phyloP scores from a whole-genome alignment of 2,113 vertebrate genomes.

The Laterallus jamaicensis region DNA sequence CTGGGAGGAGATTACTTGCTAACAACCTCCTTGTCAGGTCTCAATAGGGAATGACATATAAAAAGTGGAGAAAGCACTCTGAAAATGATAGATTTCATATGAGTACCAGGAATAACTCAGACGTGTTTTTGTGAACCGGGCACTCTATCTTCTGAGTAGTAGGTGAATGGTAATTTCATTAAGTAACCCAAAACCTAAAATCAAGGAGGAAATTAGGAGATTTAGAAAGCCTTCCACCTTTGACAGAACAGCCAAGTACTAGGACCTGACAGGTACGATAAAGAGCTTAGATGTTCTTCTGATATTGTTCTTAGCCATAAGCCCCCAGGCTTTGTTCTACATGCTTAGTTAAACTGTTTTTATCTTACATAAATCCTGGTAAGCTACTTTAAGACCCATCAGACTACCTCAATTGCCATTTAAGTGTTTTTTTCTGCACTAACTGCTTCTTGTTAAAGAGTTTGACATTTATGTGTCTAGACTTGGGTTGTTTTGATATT shows the following conservation, averaged over 20 bases:
- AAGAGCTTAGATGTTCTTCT: constrained; percentile 74
- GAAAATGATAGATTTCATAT: background rate
- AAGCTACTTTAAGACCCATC: constrained; percentile 86
- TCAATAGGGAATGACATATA: background rate
- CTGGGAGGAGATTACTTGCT: background rate
- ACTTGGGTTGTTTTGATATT: constrained; percentile 76
- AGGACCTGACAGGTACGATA: constrained; percentile 80
- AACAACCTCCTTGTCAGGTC: background rate
- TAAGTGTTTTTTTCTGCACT: constrained; percentile 85
- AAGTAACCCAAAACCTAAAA: constrained; percentile 13
- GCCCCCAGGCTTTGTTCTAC: constrained; percentile 79
- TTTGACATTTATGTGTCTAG: constrained; percentile 82
- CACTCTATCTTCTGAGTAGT: background rate
- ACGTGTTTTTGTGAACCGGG: background rate
- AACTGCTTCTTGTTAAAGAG: constrained; percentile 80
- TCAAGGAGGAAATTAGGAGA: constrained; percentile 59
- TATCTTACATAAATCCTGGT: constrained; percentile 82
- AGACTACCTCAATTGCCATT: constrained; percentile 83
- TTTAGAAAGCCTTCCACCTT: constrained; percentile 60
- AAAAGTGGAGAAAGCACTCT: background rate
- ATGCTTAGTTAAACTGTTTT: constrained; percentile 82
- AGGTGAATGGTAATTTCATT: constrained; percentile 50
- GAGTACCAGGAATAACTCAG: background rate
- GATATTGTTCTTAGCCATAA: constrained; percentile 77
- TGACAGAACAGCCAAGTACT: constrained; percentile 63